Percentiles rank a stretch among this genome's conserved stretches.
These are phyloP conservation scores for Chamaetylas fuelleborni DNA, from an alignment of 2,113 vertebrate genomes.

Conservation along the genomic window DNA sequence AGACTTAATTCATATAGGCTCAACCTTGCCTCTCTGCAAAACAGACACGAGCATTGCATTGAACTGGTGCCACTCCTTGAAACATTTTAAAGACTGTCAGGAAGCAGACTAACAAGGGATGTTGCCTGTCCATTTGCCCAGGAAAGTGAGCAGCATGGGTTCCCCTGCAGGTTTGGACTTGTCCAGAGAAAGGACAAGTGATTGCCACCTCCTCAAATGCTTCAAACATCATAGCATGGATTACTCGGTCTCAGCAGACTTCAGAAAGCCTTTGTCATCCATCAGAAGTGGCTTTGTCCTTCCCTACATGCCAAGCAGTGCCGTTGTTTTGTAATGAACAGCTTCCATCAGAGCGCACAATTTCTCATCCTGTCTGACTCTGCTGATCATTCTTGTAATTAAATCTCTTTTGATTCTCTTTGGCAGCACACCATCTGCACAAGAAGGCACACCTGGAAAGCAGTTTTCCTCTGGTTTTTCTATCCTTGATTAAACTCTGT, in stretches of 20 bases:
- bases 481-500: constrained; percentile 65
- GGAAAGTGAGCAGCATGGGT: background rate
- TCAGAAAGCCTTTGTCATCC: constrained; percentile 12
- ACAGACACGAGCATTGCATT: background rate
- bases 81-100: background rate
- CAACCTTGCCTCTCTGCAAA: background rate
- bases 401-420: constrained; percentile 56
- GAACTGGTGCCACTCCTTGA: background rate
- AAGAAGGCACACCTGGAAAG: constrained; percentile 62
- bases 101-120: background rate
- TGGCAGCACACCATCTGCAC: constrained; percentile 59
- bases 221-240: background rate
- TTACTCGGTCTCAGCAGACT: background rate
- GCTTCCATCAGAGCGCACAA: constrained; percentile 42
- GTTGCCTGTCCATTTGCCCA: background rate
- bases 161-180: background rate
- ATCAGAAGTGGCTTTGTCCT: background rate
- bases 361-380: constrained; percentile 43
- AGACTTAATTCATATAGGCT: background rate
- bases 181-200: background rate
- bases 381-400: constrained; percentile 60
- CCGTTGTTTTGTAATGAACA: constrained; percentile 48
- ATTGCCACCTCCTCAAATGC: background rate
- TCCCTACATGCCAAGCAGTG: background rate
- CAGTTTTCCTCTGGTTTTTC: constrained; percentile 29